Conservation (phyloP, 2,797 vertebrate genomes). For the Atherinosoma microstoma region DNA sequence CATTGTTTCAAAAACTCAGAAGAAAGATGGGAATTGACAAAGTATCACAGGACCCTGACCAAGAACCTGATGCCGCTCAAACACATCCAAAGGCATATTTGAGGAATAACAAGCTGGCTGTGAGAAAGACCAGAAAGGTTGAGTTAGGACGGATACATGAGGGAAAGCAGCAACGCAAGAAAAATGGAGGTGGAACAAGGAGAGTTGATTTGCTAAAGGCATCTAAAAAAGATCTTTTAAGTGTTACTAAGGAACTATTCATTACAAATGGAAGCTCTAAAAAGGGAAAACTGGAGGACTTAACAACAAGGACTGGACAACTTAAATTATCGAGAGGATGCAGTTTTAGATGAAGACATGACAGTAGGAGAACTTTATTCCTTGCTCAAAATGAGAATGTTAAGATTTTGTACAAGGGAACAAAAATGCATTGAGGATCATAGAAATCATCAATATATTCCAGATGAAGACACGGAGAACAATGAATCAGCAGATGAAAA, state of each 20-base stretch:
- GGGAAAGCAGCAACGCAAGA: constrained; percentile 2
- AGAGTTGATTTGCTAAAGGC: background rate
- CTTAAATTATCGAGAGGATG: constrained; percentile 7
- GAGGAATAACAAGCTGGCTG: background rate
- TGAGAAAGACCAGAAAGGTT: background rate
- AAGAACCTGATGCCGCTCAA: background rate
- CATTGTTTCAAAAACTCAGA: constrained; percentile 7
- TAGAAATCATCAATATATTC: constrained; percentile 1
- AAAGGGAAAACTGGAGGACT: constrained; percentile 5
- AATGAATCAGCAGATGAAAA: constrained; percentile 1
- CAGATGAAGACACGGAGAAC: background rate
- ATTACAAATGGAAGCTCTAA: constrained; percentile 4
- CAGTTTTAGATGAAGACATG: constrained; percentile 3
- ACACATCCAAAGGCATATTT: constrained; percentile 1
- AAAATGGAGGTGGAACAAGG: constrained; percentile 1
- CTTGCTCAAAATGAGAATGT: background rate
- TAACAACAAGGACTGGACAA: background rate
- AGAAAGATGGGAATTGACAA: constrained; percentile 6
- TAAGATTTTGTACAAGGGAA: constrained; percentile 10
- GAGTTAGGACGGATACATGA: constrained; percentile 7
- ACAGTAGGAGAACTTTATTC: constrained; percentile 1
- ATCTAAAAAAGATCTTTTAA: background rate
- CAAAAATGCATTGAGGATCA: background rate
- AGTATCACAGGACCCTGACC: background rate
- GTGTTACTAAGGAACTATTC: constrained; percentile 1